These are phyloP conservation scores for Chaetogeoica ovagalla DNA, from an alignment of 2,888 invertebrate genomes.

Conservation along the genomic window DNA sequence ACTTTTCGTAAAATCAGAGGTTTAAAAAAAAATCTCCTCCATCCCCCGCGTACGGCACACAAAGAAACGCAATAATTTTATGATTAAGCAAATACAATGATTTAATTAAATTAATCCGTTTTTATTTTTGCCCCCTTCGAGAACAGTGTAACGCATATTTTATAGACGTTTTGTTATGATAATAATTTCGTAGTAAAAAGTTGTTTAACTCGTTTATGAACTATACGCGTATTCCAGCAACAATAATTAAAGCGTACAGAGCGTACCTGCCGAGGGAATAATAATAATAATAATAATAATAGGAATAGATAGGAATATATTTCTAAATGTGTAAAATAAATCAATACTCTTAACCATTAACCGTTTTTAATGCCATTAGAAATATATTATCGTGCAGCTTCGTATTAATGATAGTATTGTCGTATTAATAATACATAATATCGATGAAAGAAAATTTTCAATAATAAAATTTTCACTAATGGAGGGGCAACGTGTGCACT, in stretches of 20 bases:
- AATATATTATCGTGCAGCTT: no score
- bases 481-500: no score
- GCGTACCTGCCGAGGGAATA: not conserved
- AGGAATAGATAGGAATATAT: no score
- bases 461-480: no score
- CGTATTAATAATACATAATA: no score
- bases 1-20: constrained; percentile 8
- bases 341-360: no score
- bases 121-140: not conserved
- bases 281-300: no score
- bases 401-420: no score
- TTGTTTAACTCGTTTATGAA: constrained; percentile 23
- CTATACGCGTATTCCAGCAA: not conserved
- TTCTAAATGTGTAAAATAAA: no score
- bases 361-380: no score
- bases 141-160: constrained; percentile 37
- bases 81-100: constrained; percentile 28
- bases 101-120: constrained; percentile 6
- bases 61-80: constrained; percentile 31
- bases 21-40: no score
- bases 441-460: no score
- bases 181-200: constrained; percentile 27
- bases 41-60: not conserved
- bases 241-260: constrained; percentile 12
- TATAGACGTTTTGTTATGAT: constrained; percentile 27